These are phyloP conservation scores for Sphaeramia orbicularis DNA, from an alignment of 2,797 vertebrate genomes.

Conservation along the genomic window DNA sequence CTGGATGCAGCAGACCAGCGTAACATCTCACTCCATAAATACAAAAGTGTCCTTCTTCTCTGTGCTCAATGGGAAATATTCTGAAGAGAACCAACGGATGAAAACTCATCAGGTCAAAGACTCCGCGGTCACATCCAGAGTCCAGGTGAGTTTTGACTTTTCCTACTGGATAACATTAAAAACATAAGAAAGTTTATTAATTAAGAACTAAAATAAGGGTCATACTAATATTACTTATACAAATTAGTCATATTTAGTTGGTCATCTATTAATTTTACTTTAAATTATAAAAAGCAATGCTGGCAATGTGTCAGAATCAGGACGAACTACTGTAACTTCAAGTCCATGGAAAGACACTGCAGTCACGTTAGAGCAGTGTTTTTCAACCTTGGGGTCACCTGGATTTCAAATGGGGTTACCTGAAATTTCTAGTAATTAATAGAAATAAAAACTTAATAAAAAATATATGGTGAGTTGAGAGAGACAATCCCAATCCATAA, in stretches of 20 bases:
- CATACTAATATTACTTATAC: background rate
- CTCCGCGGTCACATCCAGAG: constrained; percentile 84
- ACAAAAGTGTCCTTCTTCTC: constrained; percentile 82
- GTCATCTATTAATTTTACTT: too few species aligned
- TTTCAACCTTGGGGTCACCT: too few species aligned
- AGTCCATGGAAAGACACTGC: too few species aligned
- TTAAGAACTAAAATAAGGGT: background rate
- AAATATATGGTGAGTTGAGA: too few species aligned
- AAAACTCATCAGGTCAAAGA: constrained; percentile 91
- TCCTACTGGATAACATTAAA: background rate
- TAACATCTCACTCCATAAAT: constrained; percentile 87
- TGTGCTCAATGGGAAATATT: constrained; percentile 90
- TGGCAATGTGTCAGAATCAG: too few species aligned
- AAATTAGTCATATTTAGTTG: background rate
- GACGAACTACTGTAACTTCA: too few species aligned
- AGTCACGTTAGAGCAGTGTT: too few species aligned
- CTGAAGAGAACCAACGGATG: constrained; percentile 84
- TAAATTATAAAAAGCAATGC: too few species aligned
- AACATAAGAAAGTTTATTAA: background rate
- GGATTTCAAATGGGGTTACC: too few species aligned
- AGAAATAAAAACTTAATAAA: too few species aligned
- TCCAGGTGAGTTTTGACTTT: constrained; percentile 82
- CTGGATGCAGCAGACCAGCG: constrained; percentile 89
- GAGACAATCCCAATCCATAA: too few species aligned
- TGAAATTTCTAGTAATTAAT: too few species aligned